These are phyloP conservation scores for Tuberolachnus salignus DNA, from an alignment of 2,888 invertebrate genomes.

Conservation along the genomic window DNA sequence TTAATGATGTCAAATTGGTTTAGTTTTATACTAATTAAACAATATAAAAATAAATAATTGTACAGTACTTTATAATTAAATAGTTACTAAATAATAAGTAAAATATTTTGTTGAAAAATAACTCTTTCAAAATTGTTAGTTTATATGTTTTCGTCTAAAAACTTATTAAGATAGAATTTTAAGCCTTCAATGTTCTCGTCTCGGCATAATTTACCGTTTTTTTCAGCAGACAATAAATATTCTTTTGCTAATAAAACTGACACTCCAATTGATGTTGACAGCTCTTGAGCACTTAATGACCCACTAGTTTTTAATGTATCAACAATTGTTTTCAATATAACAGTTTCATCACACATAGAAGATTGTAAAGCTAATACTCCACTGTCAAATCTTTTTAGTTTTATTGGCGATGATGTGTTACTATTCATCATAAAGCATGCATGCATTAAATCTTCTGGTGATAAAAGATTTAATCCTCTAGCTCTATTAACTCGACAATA, in stretches of 20 bases:
- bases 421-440: constrained; percentile 77
- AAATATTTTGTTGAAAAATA: background rate
- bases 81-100: constrained; percentile 10
- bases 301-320: constrained; percentile 63
- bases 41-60: background rate
- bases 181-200: constrained; percentile 96
- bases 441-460: constrained; percentile 94
- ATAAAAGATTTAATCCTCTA: constrained; percentile 90
- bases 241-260: constrained; percentile 90
- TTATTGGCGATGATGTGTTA: constrained; percentile 73
- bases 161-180: constrained; percentile 90
- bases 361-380: constrained; percentile 95
- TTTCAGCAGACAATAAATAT: constrained; percentile 84
- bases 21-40: background rate
- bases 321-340: constrained; percentile 71
- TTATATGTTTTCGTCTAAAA: constrained; percentile 65
- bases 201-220: constrained; percentile 83
- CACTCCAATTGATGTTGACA: constrained; percentile 82
- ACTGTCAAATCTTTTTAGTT: constrained; percentile 84
- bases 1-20: background rate
- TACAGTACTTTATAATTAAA: too few species aligned
- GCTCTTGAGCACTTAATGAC: constrained; percentile 82
- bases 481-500: constrained; percentile 97
- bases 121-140: background rate
- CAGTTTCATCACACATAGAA: constrained; percentile 74